Base-by-base conservation (phyloP, 2,888 invertebrate species). In the Atethmia centrago region DNA sequence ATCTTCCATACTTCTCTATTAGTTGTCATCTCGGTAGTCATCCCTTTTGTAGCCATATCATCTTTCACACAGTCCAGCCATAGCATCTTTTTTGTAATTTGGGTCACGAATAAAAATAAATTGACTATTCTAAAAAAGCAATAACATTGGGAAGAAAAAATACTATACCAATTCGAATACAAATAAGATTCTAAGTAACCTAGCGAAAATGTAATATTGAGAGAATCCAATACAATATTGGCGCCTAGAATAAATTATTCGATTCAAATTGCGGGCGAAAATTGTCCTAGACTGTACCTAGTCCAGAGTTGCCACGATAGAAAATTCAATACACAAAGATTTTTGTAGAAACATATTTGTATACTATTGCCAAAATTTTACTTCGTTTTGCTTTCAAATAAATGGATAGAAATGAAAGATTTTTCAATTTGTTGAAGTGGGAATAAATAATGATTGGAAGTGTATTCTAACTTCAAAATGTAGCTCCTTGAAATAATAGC, bases 161-260 rank as follows among this genome's bases (percentile, higher is more conserved):
- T 42, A 31, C 21, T 21, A 72, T 53, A 14, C n/a, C n/a, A 71
- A 51, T 71, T 79, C 21, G 16, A 79, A 79, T 58, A 42, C 25
- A 12, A 79, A 77, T 47, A 47, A 79, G n/a, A 42, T 64, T 74
- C 45, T 61, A 51, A 55, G 31, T 40, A 58, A 61, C 40, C 16
- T 64, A 10, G 16, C 25, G 16, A 49, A 66, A 66, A 69, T 65
- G 69, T 19, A 72, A 72, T 77, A 62, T 68, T 36, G 61, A 40
- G 51, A 42, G 47, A 51, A 56, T 68, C 40, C 40, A 63, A 74
- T 74, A n/a, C 31, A 59, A 64, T 70, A 79, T 66, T 65, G 65
- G 45, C 49, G 66, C 36, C 56, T 79, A 58, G 65, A 74, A 74
- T 79, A 69, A 79, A 71, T 79, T 65, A 63, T 59, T 42, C 36